Evolutionary conservation across 2,797 vertebrate genomes (phyloP).

Genomic region (Chloroceryle amazona): DNA sequence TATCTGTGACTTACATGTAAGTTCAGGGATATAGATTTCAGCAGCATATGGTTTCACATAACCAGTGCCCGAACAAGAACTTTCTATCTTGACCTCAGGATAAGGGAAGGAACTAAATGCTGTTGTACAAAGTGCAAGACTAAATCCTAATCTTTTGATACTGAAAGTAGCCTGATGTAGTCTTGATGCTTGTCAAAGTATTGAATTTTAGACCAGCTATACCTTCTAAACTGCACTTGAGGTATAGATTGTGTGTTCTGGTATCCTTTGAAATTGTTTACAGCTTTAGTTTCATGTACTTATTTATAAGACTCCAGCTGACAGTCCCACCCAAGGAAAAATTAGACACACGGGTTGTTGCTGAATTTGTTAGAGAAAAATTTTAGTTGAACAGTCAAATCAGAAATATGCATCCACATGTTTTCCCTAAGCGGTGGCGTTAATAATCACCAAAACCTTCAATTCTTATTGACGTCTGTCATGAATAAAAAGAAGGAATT

Average conservation of each 20-base stretch:
- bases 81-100: not conserved
- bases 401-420: not conserved
- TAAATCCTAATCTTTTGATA: not conserved
- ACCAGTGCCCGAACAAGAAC: not conserved
- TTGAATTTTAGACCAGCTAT: not conserved
- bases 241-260: not conserved
- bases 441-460: slow-evolving; percentile 47
- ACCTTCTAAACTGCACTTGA: not conserved
- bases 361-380: slow-evolving; percentile 24
- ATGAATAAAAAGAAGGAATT: slow-evolving; percentile 26
- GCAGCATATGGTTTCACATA: slow-evolving; percentile 1
- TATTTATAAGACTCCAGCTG: slow-evolving; percentile 20
- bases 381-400: not conserved
- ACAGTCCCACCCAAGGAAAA: not conserved
- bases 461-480: slow-evolving; percentile 54
- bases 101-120: not conserved
- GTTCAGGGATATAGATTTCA: not conserved
- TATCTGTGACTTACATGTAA: not conserved
- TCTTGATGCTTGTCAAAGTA: not conserved
- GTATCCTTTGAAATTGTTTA: not conserved
- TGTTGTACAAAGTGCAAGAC: not conserved
- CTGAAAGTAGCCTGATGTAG: not conserved
- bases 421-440: slow-evolving; percentile 4
- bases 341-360: not conserved
- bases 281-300: slow-evolving; percentile 12